Conservation (phyloP, 2,888 invertebrate species). For the Allophyes oxyacanthae region DNA sequence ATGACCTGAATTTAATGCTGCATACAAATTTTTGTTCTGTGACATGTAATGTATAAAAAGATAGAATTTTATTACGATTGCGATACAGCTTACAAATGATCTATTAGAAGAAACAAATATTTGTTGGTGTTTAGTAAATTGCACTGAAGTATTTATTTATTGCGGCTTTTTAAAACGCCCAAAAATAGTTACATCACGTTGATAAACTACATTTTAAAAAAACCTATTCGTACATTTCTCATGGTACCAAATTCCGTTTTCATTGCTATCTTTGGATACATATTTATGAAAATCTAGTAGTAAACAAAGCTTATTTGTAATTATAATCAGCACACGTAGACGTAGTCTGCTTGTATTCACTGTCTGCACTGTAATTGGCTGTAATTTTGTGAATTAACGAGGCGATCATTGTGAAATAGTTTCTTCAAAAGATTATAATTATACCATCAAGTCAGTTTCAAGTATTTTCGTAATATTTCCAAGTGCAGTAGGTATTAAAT, state of each 20-base stretch:
- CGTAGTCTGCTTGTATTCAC: slow-evolving; percentile 4
- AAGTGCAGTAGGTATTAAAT: background rate
- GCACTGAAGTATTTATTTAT: background rate
- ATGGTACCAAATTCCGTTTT: background rate
- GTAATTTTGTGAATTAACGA: slow-evolving; percentile 51
- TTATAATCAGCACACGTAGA: slow-evolving; percentile 13
- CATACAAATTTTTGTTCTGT: slow-evolving; percentile 72
- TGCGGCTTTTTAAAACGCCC: background rate
- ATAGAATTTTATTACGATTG: slow-evolving; percentile 28
- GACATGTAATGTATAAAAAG: slow-evolving; percentile 70
- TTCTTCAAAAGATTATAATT: slow-evolving; percentile 14
- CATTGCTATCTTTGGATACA: background rate
- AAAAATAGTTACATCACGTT: background rate
- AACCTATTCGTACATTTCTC: no score
- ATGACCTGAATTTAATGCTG: slow-evolving; percentile 80
- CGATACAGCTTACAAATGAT: slow-evolving; percentile 19
- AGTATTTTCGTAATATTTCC: slow-evolving; percentile 7
- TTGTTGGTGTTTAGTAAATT: background rate
- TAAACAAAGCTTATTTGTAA: slow-evolving; percentile 20
- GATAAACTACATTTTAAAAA: background rate
- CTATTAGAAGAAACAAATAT: background rate
- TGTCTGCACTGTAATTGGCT: slow-evolving; percentile 23
- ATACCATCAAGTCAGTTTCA: slow-evolving; percentile 20
- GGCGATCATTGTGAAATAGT: slow-evolving; percentile 37
- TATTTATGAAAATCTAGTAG: slow-evolving; percentile 10